Percentiles rank a stretch among this genome's conserved stretches.
phyloP scores from a whole-genome alignment of 2,888 invertebrate genomes.

The Agrochola lota region DNA sequence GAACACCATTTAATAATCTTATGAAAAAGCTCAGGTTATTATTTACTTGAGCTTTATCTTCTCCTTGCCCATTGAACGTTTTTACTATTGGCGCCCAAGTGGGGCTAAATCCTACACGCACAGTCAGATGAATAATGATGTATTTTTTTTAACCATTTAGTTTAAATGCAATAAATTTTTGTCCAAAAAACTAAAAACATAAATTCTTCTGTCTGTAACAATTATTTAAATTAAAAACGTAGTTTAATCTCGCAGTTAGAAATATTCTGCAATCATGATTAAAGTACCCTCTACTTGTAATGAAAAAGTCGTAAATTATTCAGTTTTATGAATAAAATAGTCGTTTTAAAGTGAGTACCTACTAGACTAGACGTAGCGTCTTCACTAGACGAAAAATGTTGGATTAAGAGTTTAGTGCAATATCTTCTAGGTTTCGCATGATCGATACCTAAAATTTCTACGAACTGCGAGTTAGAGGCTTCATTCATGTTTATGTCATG shows the following conservation, averaged over 20 bases:
- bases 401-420: conserved; percentile 16
- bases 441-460: background rate
- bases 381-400: conserved; percentile 21
- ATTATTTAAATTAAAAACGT: conserved; percentile 53
- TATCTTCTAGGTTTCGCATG: conserved; percentile 7
- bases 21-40: conserved; percentile 8
- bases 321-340: conserved; percentile 58
- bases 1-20: conserved; percentile 22
- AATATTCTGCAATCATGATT: conserved; percentile 54
- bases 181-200: conserved; percentile 27
- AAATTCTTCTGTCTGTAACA: conserved; percentile 43
- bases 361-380: conserved; percentile 6
- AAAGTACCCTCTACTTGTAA: conserved; percentile 48
- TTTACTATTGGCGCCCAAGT: conserved; percentile 31
- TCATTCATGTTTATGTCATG: background rate
- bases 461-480: background rate
- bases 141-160: background rate
- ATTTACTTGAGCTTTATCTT: background rate
- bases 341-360: conserved; percentile 43
- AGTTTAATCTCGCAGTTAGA: conserved; percentile 58
- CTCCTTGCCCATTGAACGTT: background rate
- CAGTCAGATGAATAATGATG: background rate
- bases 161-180: conserved; percentile 22
- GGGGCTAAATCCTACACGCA: background rate
- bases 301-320: conserved; percentile 58